phyloP scores from a whole-genome alignment of 64 coral and sea anemone species.

The Actinia equina region DNA sequence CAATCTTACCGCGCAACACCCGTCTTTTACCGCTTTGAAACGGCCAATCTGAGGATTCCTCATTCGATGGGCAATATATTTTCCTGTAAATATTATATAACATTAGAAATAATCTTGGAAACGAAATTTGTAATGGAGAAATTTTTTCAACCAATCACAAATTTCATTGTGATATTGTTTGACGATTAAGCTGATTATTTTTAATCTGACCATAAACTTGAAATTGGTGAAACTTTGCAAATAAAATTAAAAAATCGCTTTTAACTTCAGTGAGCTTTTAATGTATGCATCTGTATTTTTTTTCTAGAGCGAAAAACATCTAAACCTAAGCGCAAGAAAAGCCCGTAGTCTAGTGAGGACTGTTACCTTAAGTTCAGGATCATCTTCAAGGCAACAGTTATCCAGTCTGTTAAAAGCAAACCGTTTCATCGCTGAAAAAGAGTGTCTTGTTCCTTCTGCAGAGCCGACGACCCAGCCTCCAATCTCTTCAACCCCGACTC shows the following conservation, averaged over 20 bases:
- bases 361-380: constrained; percentile 53
- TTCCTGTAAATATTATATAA: constrained; percentile 30
- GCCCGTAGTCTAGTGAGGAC: too few species aligned
- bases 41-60: constrained; percentile 63
- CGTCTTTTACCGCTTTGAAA: constrained; percentile 91
- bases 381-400: constrained; percentile 88
- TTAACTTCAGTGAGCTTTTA: too few species aligned
- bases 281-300: too few species aligned
- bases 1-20: constrained; percentile 77
- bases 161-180: neutral
- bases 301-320: too few species aligned
- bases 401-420: constrained; percentile 92
- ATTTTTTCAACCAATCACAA: neutral
- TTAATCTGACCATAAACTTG: too few species aligned
- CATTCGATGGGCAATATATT: constrained; percentile 79
- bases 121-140: neutral
- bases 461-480: constrained; percentile 55
- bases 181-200: too few species aligned
- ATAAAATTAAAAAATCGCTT: too few species aligned
- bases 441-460: constrained; percentile 88
- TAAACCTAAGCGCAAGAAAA: too few species aligned
- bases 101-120: neutral
- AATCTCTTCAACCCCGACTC: constrained; percentile 60
- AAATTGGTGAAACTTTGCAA: too few species aligned
- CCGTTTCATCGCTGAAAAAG: constrained; percentile 81